These are phyloP conservation scores for Stomorhina lunata DNA, from an alignment of 2,888 invertebrate genomes.

Conservation along the genomic window DNA sequence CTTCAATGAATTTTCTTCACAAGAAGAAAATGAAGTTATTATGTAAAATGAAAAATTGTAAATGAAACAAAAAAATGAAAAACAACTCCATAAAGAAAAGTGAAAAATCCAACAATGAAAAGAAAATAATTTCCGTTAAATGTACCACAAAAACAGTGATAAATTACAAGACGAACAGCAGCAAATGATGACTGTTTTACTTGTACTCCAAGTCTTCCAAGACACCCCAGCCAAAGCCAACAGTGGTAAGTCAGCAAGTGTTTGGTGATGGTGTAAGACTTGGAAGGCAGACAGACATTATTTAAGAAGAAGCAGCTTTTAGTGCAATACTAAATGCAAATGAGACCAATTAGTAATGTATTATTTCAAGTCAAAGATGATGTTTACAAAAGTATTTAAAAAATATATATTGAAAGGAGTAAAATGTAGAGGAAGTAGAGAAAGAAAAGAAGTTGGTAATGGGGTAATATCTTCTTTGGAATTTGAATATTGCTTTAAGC, in stretches of 20 bases:
- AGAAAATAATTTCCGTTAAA: conserved; percentile 63
- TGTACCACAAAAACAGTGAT: conserved; percentile 61
- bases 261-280: not conserved
- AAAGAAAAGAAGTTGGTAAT: too few species aligned
- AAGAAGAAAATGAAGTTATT: conserved; percentile 35
- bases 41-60: conserved; percentile 20
- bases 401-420: too few species aligned
- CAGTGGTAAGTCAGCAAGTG: not conserved
- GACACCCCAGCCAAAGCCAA: not conserved
- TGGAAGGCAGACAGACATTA: not conserved
- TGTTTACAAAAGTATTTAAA: not conserved
- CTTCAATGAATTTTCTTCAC: conserved; percentile 38
- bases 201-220: not conserved
- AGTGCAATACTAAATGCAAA: conserved; percentile 48
- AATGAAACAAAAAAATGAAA: not conserved
- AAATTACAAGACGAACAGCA: conserved; percentile 51
- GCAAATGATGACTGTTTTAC: conserved; percentile 5
- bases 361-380: conserved; percentile 60
- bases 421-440: too few species aligned
- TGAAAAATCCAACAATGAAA: conserved; percentile 39
- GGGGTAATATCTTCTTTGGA: too few species aligned
- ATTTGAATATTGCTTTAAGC: too few species aligned
- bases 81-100: conserved; percentile 17
- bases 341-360: conserved; percentile 64
- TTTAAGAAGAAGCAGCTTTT: conserved; percentile 11